Conservation (phyloP, 64 coral and sea anemone genomes). For the Stylophora pistillata region DNA sequence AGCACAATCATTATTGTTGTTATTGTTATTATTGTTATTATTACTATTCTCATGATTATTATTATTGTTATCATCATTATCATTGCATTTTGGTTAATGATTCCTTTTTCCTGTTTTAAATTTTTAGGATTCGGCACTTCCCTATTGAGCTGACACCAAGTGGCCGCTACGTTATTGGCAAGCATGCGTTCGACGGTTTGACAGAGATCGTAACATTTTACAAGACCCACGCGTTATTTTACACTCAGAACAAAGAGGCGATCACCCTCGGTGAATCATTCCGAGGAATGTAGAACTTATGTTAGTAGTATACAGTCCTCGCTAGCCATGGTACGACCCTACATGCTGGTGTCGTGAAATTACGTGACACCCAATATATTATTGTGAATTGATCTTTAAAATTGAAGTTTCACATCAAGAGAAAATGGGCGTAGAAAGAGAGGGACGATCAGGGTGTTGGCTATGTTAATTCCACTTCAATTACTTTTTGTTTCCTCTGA, state of each 20-base stretch:
- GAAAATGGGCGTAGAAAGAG: too few relatives aligned
- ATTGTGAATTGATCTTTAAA: too few relatives aligned
- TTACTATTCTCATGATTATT: too few relatives aligned
- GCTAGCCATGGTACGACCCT: not conserved
- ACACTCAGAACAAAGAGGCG: constrained; percentile 71
- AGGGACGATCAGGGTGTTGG: too few relatives aligned
- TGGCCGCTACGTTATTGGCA: constrained; percentile 67
- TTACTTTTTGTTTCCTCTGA: too few relatives aligned
- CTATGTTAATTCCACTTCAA: too few relatives aligned
- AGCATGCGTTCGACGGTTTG: constrained; percentile 63
- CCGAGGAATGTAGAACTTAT: constrained; percentile 24
- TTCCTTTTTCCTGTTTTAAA: not conserved
- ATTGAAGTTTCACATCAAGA: too few relatives aligned
- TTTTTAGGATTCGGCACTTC: constrained; percentile 72
- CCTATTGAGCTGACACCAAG: constrained; percentile 69
- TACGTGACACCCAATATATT: too few relatives aligned
- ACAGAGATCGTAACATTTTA: constrained; percentile 64
- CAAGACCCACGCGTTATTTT: constrained; percentile 65
- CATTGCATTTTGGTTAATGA: not conserved
- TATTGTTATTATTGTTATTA: not conserved
- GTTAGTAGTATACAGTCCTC: not conserved
- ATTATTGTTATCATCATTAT: too few relatives aligned
- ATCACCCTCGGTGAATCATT: constrained; percentile 64
- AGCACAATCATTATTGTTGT: too few relatives aligned
- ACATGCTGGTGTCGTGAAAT: not conserved